Evolutionary conservation across 92 coral and sea anemone genomes (phyloP).

Genomic region (Porites evermanni): DNA sequence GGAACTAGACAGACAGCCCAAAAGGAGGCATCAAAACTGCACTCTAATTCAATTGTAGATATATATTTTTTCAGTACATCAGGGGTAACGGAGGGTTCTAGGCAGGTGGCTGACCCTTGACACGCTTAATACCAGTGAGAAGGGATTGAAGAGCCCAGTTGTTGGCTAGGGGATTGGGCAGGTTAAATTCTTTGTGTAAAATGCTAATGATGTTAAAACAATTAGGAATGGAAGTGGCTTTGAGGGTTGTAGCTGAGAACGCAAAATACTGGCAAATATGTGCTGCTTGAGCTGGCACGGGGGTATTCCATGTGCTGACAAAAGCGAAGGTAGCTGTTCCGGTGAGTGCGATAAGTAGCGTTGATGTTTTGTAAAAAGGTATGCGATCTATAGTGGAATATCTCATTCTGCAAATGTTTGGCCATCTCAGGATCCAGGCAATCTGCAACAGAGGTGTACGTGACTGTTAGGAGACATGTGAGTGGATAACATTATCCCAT

Average conservation of each 20-base stretch:
- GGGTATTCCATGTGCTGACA: conserved; percentile 27
- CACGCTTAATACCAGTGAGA: conserved; percentile 5
- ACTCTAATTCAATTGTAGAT: too few relatives aligned
- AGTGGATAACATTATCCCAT: background rate
- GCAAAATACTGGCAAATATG: conserved; percentile 41
- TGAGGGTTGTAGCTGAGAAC: conserved; percentile 16
- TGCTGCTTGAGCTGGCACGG: conserved; percentile 25
- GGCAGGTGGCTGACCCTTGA: background rate
- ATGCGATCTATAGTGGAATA: conserved; percentile 2
- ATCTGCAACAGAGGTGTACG: background rate
- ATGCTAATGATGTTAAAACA: too few relatives aligned
- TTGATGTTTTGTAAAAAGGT: conserved; percentile 12
- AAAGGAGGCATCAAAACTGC: too few relatives aligned
- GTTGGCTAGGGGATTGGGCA: too few relatives aligned
- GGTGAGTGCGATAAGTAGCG: conserved; percentile 11
- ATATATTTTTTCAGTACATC: background rate
- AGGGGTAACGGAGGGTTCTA: background rate
- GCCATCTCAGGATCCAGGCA: background rate
- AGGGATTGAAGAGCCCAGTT: conserved; percentile 7
- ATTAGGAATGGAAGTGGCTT: background rate
- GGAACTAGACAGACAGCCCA: too few relatives aligned
- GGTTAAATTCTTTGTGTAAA: too few relatives aligned
- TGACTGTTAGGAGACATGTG: conserved; percentile 5
- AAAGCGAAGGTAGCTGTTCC: conserved; percentile 17
- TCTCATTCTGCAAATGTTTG: background rate